These are phyloP conservation scores for Strix aluco DNA, from an alignment of 2,113 vertebrate species.

Conservation along the genomic window DNA sequence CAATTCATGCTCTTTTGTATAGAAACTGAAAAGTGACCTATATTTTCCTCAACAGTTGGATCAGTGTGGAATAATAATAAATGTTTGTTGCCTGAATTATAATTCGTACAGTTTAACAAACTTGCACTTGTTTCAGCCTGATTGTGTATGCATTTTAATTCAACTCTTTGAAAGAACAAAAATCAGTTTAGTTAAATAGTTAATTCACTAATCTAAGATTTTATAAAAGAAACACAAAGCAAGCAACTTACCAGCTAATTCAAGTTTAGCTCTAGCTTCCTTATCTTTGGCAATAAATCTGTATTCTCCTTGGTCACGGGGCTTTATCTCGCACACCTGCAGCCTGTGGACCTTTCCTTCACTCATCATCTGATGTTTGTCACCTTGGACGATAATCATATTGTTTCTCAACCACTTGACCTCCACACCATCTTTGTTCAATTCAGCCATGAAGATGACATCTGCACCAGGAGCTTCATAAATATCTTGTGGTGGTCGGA, in stretches of 20 bases:
- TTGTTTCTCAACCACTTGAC: slow-evolving; percentile 98
- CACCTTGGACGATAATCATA: slow-evolving; percentile 95
- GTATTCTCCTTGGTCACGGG: slow-evolving; percentile 97
- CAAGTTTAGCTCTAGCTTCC: slow-evolving; percentile 94
- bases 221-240: slow-evolving; percentile 13
- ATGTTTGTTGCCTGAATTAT: not conserved
- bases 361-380: slow-evolving; percentile 99
- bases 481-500: slow-evolving; percentile 90
- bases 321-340: slow-evolving; percentile 93
- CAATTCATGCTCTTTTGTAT: not conserved
- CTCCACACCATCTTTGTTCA: slow-evolving; percentile 97
- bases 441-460: slow-evolving; percentile 89
- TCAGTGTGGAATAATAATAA: not conserved
- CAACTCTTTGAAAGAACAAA: not conserved
- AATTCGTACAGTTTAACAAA: not conserved
- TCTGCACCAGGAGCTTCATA: slow-evolving; percentile 91
- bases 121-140: not conserved
- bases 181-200: not conserved
- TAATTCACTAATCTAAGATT: not conserved
- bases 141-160: not conserved
- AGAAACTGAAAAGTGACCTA: not conserved
- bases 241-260: slow-evolving; percentile 87
- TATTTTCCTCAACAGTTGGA: not conserved
- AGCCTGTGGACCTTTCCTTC: slow-evolving; percentile 93
- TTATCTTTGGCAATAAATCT: slow-evolving; percentile 96